Evolutionary conservation across 2,113 vertebrate genomes (phyloP), one percentile per base, ranked within the genome.

Genomic region (Brachyistius frenatus): DNA sequence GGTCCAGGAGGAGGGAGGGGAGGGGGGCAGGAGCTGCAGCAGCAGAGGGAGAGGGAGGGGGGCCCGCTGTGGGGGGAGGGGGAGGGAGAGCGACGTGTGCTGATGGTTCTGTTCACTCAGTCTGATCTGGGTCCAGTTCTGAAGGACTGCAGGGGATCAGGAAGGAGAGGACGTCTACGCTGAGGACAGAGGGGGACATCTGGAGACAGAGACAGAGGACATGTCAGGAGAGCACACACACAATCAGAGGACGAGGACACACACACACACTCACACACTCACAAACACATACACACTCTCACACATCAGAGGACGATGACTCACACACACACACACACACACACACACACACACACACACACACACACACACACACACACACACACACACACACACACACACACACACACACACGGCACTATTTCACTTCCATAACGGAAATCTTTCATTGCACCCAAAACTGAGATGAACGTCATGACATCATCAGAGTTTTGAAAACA

Each of bases 181-280:
- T 62, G 16, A 81, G 84, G 73, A 92, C 89, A 60, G 89, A 88
- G 81, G 78, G 89, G 66, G 57, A 78, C 93, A 94, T 94, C 93
- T 94, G 86, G 33, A 80, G n/a, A 66, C 4, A 66, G 3, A 62
- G 7, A 56, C 7, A 53, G 49, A 30, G 64, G 30, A 58, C 30
- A 13, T 0, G 30, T 73, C 53, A 64, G 2, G 50, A 32, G 23
- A 55, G 46, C 7, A 50, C 14, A 2, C 3, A 66, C 16, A 63
- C 10, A 35, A 7, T 8, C 23, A 39, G 16, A 76, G 54, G 6
- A 41, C 41, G 13, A 11, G 13, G 3, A 44, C 41, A 44, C 41
- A 44, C 10, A 11, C 13, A 2, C 3, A 44, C 10, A 44, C 13
- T 8, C 41, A 11, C 2, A 11, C 41, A 2, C 6, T 6, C 36